Percentiles rank a stretch among this genome's conserved stretches.
Evolutionary conservation across 2,888 invertebrate genomes (phyloP).

Genomic region (Podabrus alpinus): DNA sequence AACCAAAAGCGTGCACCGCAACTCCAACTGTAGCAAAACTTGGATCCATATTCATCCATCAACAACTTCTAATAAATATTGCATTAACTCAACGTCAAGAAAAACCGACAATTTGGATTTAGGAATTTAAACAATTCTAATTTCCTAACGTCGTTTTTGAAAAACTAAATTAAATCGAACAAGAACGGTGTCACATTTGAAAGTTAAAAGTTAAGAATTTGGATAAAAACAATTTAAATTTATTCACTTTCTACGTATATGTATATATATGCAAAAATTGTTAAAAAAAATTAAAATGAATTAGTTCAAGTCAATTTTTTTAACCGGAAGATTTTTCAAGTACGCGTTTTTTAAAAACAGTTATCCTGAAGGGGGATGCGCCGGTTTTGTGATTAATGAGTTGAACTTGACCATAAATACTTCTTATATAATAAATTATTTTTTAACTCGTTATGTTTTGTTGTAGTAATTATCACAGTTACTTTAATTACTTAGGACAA

Average conservation of each 20-base stretch:
- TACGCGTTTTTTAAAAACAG: not conserved
- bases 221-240: not conserved
- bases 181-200: not conserved
- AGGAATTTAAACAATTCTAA: not conserved
- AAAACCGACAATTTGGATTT: not conserved
- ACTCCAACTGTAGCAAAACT: not conserved
- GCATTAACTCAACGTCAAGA: not conserved
- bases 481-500: not conserved
- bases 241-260: not conserved
- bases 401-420: not conserved
- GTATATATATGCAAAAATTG: not conserved
- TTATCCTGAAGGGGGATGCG: not conserved
- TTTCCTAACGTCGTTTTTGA: not conserved
- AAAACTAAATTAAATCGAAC: not conserved
- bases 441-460: not conserved
- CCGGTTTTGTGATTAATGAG: not conserved
- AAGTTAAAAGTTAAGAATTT: not conserved
- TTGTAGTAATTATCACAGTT: not conserved
- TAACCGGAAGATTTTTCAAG: not conserved
- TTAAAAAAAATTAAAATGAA: not conserved
- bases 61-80: not conserved
- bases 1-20: not conserved
- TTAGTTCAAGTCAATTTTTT: not conserved
- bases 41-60: not conserved
- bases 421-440: not conserved